Percentiles rank a stretch among this genome's conserved stretches.
phyloP scores from a whole-genome alignment of 2,113 vertebrate species.

The Myiozetetes cayanensis region DNA sequence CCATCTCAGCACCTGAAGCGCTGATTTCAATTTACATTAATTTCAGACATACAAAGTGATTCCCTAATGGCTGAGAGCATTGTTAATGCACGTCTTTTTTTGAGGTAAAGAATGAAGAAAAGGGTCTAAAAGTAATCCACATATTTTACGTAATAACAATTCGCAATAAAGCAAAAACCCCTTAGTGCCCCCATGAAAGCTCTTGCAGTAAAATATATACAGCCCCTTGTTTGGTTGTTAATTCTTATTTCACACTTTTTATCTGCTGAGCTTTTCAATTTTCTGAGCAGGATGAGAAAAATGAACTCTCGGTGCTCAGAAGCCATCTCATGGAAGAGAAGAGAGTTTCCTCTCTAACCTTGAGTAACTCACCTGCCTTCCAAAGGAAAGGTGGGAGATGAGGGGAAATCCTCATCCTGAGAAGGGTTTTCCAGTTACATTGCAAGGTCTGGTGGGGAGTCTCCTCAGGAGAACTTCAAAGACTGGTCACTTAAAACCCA shows the following conservation, averaged over 20 bases:
- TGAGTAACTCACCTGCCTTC: background rate
- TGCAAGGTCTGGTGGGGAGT: background rate
- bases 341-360: background rate
- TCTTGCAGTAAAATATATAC: background rate
- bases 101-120: constrained; percentile 5
- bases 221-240: background rate
- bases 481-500: background rate
- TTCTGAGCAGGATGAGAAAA: constrained; percentile 12
- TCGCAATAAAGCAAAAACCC: background rate
- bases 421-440: background rate
- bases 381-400: background rate
- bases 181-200: background rate
- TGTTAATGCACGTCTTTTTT: background rate
- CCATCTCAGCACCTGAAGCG: background rate
- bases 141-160: background rate
- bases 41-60: constrained; percentile 9
- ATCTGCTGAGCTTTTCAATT: constrained; percentile 2
- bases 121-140: background rate
- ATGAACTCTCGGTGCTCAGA: background rate
- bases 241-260: constrained; percentile 33
- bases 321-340: background rate
- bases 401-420: background rate
- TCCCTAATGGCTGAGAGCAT: background rate
- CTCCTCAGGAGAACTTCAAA: background rate
- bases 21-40: constrained; percentile 40